Evolutionary conservation across 2,888 invertebrate genomes (phyloP).

Genomic region (Drosophila niveifrons): DNA sequence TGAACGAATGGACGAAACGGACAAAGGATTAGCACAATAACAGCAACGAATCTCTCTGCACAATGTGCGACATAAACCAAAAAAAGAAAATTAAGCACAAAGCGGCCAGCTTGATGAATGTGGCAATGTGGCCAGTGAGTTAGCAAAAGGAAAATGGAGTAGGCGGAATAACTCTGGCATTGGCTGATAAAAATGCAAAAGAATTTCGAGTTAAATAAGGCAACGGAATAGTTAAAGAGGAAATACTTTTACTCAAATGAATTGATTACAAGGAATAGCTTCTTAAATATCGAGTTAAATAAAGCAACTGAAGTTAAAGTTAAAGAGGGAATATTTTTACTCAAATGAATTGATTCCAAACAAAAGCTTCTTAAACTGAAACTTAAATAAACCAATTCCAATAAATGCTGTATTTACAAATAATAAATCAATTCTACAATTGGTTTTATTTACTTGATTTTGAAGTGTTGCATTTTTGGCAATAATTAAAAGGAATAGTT

Average conservation of each 20-base stretch:
- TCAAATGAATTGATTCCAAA: too few species aligned
- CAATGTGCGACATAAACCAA: conserved; percentile 29
- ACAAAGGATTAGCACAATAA: conserved; percentile 51
- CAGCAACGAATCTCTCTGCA: conserved; percentile 8
- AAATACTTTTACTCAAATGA: too few species aligned
- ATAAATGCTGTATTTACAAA: too few species aligned
- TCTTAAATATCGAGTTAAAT: too few species aligned
- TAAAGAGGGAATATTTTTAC: not conserved
- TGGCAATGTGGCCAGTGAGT: conserved; percentile 35
- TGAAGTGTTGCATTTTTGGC: too few species aligned
- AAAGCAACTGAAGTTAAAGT: too few species aligned
- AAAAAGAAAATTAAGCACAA: conserved; percentile 52
- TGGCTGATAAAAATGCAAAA: conserved; percentile 17
- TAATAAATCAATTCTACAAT: too few species aligned
- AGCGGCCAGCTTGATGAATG: conserved; percentile 44
- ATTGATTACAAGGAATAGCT: too few species aligned
- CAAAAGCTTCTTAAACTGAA: too few species aligned
- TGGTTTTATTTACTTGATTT: too few species aligned
- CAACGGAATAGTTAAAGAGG: not conserved
- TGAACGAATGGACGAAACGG: conserved; percentile 16
- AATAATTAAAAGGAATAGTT: too few species aligned
- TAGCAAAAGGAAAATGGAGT: conserved; percentile 21
- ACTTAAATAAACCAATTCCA: too few species aligned
- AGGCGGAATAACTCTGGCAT: not conserved
- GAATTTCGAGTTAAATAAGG: not conserved